Evolutionary conservation across 2,888 invertebrate species (phyloP).

Genomic region (Anodontia alba): DNA sequence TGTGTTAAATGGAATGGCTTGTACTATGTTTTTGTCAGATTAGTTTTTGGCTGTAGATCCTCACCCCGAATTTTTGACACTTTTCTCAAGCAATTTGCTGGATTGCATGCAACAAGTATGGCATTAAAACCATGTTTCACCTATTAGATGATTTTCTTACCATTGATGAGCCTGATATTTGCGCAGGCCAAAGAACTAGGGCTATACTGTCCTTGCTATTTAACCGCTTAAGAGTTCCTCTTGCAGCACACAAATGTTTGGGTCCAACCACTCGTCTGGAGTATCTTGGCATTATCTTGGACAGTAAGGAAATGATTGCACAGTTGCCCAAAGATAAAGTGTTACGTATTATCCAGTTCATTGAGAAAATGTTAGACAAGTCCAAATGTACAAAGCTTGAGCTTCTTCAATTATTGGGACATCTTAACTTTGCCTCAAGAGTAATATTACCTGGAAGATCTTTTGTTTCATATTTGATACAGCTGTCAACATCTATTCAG

Average conservation of each 20-base stretch:
- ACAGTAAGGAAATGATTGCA: background rate
- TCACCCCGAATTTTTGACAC: background rate
- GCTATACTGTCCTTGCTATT: background rate
- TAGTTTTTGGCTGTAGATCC: background rate
- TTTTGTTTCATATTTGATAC: slow-evolving; percentile 35
- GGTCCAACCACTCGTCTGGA: no score
- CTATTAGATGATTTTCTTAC: background rate
- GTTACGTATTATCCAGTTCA: slow-evolving; percentile 21
- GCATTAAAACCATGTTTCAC: background rate
- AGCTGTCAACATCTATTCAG: slow-evolving; percentile 23
- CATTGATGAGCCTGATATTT: background rate
- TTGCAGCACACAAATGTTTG: background rate
- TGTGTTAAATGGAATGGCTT: background rate
- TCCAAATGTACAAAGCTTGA: background rate
- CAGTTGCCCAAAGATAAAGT: slow-evolving; percentile 42
- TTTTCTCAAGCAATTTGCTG: background rate
- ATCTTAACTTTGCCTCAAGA: slow-evolving; percentile 48
- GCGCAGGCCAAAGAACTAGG: background rate
- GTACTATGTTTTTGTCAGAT: background rate
- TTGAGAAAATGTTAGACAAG: background rate
- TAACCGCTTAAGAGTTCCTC: background rate
- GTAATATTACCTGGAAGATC: slow-evolving; percentile 28
- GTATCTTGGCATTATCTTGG: no score
- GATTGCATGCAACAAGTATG: background rate
- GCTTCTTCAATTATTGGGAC: slow-evolving; percentile 31